Conservation (phyloP, 2,888 invertebrate genomes). For the Lasioglossum vierecki region DNA sequence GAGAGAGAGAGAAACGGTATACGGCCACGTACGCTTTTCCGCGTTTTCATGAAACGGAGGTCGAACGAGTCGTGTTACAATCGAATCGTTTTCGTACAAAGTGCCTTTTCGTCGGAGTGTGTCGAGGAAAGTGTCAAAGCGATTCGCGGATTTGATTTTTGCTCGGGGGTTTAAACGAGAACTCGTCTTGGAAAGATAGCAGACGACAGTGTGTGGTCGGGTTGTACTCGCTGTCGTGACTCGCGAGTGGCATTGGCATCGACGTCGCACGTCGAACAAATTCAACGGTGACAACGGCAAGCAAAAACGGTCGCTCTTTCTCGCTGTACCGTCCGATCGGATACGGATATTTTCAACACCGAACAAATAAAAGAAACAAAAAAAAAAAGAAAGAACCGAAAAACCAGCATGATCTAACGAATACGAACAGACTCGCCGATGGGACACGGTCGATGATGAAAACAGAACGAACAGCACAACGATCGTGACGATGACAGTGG, state of each 20-base stretch:
- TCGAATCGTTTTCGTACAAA: constrained; percentile 1
- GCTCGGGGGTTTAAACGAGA: constrained; percentile 11
- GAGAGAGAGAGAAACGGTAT: neutral
- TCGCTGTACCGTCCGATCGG: neutral
- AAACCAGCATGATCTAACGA: neutral
- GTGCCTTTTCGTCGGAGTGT: constrained; percentile 32
- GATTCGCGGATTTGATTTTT: constrained; percentile 21
- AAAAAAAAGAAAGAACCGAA: no score
- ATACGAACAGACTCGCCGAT: neutral
- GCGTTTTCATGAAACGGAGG: constrained; percentile 12
- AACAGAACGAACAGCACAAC: constrained; percentile 17
- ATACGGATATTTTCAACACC: neutral
- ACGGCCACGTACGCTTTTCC: constrained; percentile 20
- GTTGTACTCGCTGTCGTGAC: constrained; percentile 5
- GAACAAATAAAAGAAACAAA: neutral
- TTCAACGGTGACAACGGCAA: neutral
- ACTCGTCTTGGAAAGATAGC: neutral
- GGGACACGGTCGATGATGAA: constrained; percentile 1
- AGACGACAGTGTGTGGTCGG: neutral
- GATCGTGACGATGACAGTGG: constrained; percentile 18
- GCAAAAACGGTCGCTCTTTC: neutral
- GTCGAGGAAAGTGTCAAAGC: constrained; percentile 39
- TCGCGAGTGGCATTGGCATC: neutral
- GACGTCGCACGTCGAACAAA: neutral
- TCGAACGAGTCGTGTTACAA: neutral